Percentiles rank a stretch among this genome's conserved stretches.
These are phyloP conservation scores for Zaprionus ghesquierei DNA, from an alignment of 1,140 invertebrate genomes.

Conservation along the genomic window DNA sequence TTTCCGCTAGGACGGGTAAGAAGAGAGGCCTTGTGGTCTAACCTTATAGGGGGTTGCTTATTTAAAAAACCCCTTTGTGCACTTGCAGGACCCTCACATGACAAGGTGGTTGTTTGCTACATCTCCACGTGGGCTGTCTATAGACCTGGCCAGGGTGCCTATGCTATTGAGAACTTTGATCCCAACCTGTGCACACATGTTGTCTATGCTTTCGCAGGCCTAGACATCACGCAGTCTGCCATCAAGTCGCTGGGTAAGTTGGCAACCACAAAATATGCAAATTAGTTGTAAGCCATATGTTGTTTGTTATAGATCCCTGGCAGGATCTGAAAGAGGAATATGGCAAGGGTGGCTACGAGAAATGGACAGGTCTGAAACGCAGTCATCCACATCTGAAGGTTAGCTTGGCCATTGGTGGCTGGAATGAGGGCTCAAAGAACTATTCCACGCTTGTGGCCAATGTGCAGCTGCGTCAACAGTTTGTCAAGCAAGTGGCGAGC, in stretches of 20 bases:
- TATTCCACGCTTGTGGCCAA: slow-evolving; percentile 89
- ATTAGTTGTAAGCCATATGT: slow-evolving; percentile 13
- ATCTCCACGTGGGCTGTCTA: slow-evolving; percentile 91
- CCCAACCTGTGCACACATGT: slow-evolving; percentile 93
- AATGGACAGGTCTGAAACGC: slow-evolving; percentile 86
- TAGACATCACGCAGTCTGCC: slow-evolving; percentile 86
- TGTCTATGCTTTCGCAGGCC: slow-evolving; percentile 93
- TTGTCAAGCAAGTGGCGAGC: slow-evolving; percentile 83
- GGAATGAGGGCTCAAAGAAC: slow-evolving; percentile 92
- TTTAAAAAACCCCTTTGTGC: slow-evolving; percentile 2
- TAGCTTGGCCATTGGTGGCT: slow-evolving; percentile 92
- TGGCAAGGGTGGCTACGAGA: slow-evolving; percentile 88
- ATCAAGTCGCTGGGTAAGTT: slow-evolving; percentile 86
- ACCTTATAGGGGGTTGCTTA: slow-evolving; percentile 41
- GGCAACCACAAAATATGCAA: slow-evolving; percentile 27
- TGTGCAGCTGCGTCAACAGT: slow-evolving; percentile 84
- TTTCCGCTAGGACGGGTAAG: slow-evolving; percentile 63
- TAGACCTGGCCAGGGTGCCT: slow-evolving; percentile 86
- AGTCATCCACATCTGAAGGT: slow-evolving; percentile 89
- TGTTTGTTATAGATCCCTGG: slow-evolving; percentile 86
- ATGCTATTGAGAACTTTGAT: slow-evolving; percentile 88
- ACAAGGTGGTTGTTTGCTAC: slow-evolving; percentile 90
- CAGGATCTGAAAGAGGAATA: slow-evolving; percentile 90
- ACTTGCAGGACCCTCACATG: slow-evolving; percentile 83
- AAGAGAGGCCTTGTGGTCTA: slow-evolving; percentile 7